Evolutionary conservation across 2,888 invertebrate genomes (phyloP).

Genomic region (Cryptocheilus praepositus): DNA sequence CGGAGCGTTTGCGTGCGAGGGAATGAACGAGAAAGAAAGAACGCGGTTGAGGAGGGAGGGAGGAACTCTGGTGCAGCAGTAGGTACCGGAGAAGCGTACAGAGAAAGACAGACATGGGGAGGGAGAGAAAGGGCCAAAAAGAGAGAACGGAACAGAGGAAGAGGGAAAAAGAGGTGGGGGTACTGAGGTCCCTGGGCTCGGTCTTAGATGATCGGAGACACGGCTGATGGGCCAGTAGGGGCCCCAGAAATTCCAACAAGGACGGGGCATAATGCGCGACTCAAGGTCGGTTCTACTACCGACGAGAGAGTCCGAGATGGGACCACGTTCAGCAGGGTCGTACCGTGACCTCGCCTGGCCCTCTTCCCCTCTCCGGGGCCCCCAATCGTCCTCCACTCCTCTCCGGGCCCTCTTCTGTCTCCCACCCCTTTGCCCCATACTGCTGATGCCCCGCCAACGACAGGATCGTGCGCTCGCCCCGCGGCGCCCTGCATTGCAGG

Average conservation of each 20-base stretch:
- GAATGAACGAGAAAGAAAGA: slow-evolving; percentile 5
- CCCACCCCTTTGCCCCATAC: slow-evolving; percentile 22
- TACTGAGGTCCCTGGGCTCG: slow-evolving; percentile 34
- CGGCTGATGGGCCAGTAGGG: slow-evolving; percentile 65
- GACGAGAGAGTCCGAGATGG: slow-evolving; percentile 60
- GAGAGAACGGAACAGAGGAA: neutral
- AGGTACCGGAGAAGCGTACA: slow-evolving; percentile 24
- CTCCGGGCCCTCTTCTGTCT: slow-evolving; percentile 43
- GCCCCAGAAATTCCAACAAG: slow-evolving; percentile 73
- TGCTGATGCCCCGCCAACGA: slow-evolving; percentile 25
- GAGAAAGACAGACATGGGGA: slow-evolving; percentile 8
- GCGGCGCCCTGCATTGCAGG: slow-evolving; percentile 46
- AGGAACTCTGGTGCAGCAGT: slow-evolving; percentile 7
- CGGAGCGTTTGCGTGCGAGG: slow-evolving; percentile 5
- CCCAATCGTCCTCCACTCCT: slow-evolving; percentile 19
- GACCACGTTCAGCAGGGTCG: slow-evolving; percentile 69
- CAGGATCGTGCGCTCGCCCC: slow-evolving; percentile 43
- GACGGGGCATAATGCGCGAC: slow-evolving; percentile 72
- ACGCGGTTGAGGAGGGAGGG: slow-evolving; percentile 10
- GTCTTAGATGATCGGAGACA: slow-evolving; percentile 63
- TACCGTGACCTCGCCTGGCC: slow-evolving; percentile 72
- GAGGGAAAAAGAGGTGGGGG: slow-evolving; percentile 28
- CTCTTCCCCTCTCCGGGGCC: slow-evolving; percentile 44
- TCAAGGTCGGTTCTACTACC: slow-evolving; percentile 75
- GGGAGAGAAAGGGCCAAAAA: neutral